phyloP scores from a whole-genome alignment of 2,888 invertebrate genomes.

The Chloromyia formosa region DNA sequence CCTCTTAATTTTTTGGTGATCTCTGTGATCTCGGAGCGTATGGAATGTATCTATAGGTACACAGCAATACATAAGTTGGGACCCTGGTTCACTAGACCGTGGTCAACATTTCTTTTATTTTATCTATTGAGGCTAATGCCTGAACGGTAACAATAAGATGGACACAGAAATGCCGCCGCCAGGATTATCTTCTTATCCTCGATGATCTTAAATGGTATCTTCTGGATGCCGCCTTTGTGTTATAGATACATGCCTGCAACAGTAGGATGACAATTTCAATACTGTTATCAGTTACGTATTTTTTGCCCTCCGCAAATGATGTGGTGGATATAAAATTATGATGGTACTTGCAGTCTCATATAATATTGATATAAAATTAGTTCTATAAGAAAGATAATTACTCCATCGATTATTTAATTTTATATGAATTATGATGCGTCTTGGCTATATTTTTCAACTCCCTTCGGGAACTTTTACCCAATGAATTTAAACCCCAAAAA shows the following conservation, averaged over 20 bases:
- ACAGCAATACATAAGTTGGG: background rate
- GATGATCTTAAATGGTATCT: constrained; percentile 43
- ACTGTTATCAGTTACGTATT: constrained; percentile 11
- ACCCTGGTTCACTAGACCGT: constrained; percentile 33
- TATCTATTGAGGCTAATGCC: constrained; percentile 39
- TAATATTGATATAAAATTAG: too few relatives aligned
- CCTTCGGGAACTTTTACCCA: too few relatives aligned
- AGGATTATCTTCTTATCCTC: constrained; percentile 43
- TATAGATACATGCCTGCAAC: constrained; percentile 19
- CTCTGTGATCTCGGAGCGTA: constrained; percentile 15
- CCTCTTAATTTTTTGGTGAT: constrained; percentile 37
- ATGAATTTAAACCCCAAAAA: too few relatives aligned
- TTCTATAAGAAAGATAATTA: too few relatives aligned
- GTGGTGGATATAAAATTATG: too few relatives aligned
- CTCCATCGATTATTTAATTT: too few relatives aligned
- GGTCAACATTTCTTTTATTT: constrained; percentile 40
- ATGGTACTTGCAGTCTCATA: too few relatives aligned
- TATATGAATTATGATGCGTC: too few relatives aligned
- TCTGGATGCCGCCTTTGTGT: constrained; percentile 40
- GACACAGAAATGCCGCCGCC: constrained; percentile 44
- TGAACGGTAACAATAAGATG: constrained; percentile 30
- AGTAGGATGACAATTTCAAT: constrained; percentile 35
- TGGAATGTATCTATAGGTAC: too few relatives aligned
- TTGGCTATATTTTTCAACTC: too few relatives aligned
- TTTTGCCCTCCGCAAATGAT: background rate